Percentiles rank a stretch among this genome's conserved stretches.
Conservation (phyloP, 1,140 invertebrate genomes). For the Polypedilum pembai region DNA sequence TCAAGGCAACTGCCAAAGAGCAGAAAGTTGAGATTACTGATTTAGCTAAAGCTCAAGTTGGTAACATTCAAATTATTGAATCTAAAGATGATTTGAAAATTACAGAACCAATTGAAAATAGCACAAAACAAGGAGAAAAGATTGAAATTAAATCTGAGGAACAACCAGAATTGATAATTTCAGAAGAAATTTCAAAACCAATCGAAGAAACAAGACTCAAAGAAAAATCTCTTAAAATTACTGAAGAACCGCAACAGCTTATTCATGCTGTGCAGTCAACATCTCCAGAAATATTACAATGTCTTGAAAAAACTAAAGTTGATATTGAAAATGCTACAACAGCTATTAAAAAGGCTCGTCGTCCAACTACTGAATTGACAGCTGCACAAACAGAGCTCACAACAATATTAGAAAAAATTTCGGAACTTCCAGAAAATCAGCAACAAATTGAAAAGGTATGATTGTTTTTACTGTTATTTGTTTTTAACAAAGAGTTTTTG, state of each 20-base stretch:
- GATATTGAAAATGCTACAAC: conserved; percentile 30
- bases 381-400: background rate
- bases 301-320: conserved; percentile 30
- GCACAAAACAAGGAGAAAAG: background rate
- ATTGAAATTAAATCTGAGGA: background rate
- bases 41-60: background rate
- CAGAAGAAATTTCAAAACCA: background rate
- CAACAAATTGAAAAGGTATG: background rate
- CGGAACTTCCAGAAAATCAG: background rate
- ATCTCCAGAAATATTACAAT: background rate
- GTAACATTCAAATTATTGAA: background rate
- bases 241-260: background rate
- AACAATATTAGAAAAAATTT: background rate
- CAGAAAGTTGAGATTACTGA: background rate
- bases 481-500: too few relatives aligned
- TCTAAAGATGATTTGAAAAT: background rate
- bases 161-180: background rate
- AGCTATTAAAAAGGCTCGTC: conserved; percentile 33
- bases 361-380: conserved; percentile 31
- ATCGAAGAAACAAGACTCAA: background rate
- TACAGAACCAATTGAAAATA: background rate
- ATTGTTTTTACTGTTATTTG: too few relatives aligned
- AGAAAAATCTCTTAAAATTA: background rate
- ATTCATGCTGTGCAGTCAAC: background rate
- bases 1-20: background rate